phyloP scores from a whole-genome alignment of 2,797 vertebrate genomes.

The Alcedo atthis region DNA sequence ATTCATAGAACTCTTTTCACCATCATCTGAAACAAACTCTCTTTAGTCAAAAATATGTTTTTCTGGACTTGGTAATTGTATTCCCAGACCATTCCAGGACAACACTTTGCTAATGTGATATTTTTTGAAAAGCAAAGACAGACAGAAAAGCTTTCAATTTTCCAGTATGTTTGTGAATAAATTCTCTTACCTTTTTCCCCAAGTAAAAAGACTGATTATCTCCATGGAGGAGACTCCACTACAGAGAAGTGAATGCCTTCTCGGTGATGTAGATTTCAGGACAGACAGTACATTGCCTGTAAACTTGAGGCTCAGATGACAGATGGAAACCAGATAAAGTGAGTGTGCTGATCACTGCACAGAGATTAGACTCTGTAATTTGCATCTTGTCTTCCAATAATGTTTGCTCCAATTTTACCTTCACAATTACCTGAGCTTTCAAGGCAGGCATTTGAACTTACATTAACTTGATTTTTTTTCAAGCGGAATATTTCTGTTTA shows the following conservation, averaged over 20 bases:
- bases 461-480: background rate
- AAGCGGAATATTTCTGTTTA: background rate
- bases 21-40: background rate
- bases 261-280: slow-evolving; percentile 34
- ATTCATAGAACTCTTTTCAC: background rate
- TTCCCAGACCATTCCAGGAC: background rate
- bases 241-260: slow-evolving; percentile 11
- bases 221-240: background rate
- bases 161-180: slow-evolving; percentile 12
- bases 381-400: slow-evolving; percentile 45
- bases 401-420: background rate
- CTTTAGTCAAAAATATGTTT: background rate
- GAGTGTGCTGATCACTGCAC: slow-evolving; percentile 17
- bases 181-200: background rate
- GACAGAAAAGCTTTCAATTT: background rate
- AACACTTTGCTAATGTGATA: background rate
- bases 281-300: slow-evolving; percentile 56
- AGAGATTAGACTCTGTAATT: slow-evolving; percentile 44
- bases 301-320: slow-evolving; percentile 68
- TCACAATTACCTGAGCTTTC: slow-evolving; percentile 2
- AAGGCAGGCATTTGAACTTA: background rate
- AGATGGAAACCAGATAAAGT: slow-evolving; percentile 65
- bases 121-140: background rate
- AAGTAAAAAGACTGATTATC: background rate
- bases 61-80: background rate